A percentile compares a stretch with the other conserved stretches of the same genome.
Conservation (phyloP, 2,113 vertebrate genomes). For the Girardinichthys multiradiatus region DNA sequence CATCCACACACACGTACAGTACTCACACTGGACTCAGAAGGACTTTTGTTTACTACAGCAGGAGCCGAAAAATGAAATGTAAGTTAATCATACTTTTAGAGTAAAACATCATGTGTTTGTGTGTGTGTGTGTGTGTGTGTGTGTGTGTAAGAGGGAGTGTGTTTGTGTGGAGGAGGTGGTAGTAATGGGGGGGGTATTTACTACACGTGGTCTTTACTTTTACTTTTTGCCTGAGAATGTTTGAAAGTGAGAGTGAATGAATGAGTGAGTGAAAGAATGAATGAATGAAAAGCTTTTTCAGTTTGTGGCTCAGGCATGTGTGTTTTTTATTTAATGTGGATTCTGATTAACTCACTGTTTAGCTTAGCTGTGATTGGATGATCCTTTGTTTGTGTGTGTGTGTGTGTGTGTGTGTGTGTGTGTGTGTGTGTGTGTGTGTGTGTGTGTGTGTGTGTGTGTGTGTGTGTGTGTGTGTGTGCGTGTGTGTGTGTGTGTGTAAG, state of each 20-base stretch:
- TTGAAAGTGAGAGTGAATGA: slow-evolving; percentile 7
- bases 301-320: neutral
- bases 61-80: slow-evolving; percentile 66
- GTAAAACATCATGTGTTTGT: slow-evolving; percentile 13
- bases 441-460: slow-evolving; percentile 33
- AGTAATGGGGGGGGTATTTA: slow-evolving; percentile 7
- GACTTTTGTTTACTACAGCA: slow-evolving; percentile 57
- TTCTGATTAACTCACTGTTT: slow-evolving; percentile 14
- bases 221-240: slow-evolving; percentile 11
- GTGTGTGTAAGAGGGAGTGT: slow-evolving; percentile 17
- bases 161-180: slow-evolving; percentile 12
- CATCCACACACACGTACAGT: slow-evolving; percentile 60
- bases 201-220: slow-evolving; percentile 44
- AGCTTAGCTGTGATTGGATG: slow-evolving; percentile 44
- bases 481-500: slow-evolving; percentile 25
- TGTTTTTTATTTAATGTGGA: slow-evolving; percentile 7
- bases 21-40: slow-evolving; percentile 52
- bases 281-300: neutral
- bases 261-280: slow-evolving; percentile 1
- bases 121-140: slow-evolving; percentile 11
- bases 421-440: slow-evolving; percentile 9
- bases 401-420: slow-evolving; percentile 13
- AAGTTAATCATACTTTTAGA: slow-evolving; percentile 54
- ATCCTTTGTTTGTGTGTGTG: neutral
- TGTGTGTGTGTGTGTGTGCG: slow-evolving; percentile 27